Conservation (phyloP, 2,888 invertebrate species). For the Drosophila prostipennis region DNA sequence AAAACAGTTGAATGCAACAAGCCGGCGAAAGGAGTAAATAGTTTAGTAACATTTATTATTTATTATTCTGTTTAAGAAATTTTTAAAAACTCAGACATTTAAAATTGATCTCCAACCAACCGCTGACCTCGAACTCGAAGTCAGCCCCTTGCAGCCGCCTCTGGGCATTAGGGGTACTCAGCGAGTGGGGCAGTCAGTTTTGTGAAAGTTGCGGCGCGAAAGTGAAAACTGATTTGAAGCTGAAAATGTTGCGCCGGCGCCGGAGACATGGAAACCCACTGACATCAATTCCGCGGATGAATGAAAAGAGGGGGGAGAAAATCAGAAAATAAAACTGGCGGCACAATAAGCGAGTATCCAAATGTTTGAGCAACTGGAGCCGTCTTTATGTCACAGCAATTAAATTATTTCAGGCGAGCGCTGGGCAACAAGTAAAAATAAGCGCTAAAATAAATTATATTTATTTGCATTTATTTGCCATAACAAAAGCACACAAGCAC, state of each 20-base stretch:
- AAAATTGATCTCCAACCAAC: background rate
- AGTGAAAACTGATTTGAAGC: constrained; percentile 58
- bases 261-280: constrained; percentile 67
- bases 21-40: constrained; percentile 19
- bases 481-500: constrained; percentile 34
- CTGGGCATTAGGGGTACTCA: background rate
- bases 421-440: constrained; percentile 33
- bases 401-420: constrained; percentile 55
- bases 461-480: constrained; percentile 54
- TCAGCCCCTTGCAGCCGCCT: background rate
- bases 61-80: too few species aligned
- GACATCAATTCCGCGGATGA: constrained; percentile 61
- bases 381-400: constrained; percentile 54
- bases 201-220: constrained; percentile 63
- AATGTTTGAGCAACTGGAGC: constrained; percentile 46
- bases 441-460: constrained; percentile 43
- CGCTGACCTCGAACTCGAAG: background rate
- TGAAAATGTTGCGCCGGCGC: constrained; percentile 51
- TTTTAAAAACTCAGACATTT: background rate
- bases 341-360: constrained; percentile 15
- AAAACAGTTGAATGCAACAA: constrained; percentile 59
- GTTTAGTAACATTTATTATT: too few species aligned
- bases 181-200: constrained; percentile 2
- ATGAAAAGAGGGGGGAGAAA: constrained; percentile 5
- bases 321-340: constrained; percentile 3